Base-by-base conservation (phyloP, 64 coral and sea anemone genomes). In the Porites lutea region DNA sequence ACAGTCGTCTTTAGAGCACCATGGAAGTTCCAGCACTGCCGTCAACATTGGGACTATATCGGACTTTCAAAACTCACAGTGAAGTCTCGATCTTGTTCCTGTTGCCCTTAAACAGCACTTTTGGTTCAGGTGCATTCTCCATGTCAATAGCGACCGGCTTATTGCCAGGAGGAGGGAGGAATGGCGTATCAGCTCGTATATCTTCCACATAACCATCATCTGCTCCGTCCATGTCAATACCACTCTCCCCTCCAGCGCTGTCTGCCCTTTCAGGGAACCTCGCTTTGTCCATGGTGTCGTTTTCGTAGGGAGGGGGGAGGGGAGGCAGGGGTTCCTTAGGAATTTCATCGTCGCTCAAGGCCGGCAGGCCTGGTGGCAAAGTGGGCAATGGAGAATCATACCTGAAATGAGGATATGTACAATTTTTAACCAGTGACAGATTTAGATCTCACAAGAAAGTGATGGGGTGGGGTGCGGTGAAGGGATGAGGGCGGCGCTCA, bases 181-280 rank as follows among this genome's bases (percentile, higher is more conserved):
- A 83, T n/a, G 80, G 80, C 13, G 80, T 8, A 62, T 65, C 80
- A 0, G 44, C 44, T 8, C 58, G 60, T n/a, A 18, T 18, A 23
- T 83, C 80, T 47, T 83, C 61, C 2, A 83, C 18, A 47, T 83
- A 83, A 22, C 57, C 78, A 8, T 83, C 80, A 22, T 83, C 80
- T 13, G 5, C 43, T 66, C 43, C 61, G 45, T 67, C 80, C 16
- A 83, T 19, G 61, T 83, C 80, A 67, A 83, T 68, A 0, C 45
- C 43, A 51, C 80, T 83, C 44, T 83, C 80, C 16, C 80, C 61
- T n/a, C 59, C 79, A 13, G 79, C 58, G 59, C 79, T 82, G 79
- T 82, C 48, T 12, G 57, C 48, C n/a, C 79, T 37, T 37, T 37
- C 27, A 37, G 27, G 27, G 27, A 37, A 37, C 27, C 27, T 37